Percentiles rank a stretch among this genome's conserved stretches.
phyloP scores from a whole-genome alignment of 2,113 vertebrate genomes.

The Anas platyrhynchos region DNA sequence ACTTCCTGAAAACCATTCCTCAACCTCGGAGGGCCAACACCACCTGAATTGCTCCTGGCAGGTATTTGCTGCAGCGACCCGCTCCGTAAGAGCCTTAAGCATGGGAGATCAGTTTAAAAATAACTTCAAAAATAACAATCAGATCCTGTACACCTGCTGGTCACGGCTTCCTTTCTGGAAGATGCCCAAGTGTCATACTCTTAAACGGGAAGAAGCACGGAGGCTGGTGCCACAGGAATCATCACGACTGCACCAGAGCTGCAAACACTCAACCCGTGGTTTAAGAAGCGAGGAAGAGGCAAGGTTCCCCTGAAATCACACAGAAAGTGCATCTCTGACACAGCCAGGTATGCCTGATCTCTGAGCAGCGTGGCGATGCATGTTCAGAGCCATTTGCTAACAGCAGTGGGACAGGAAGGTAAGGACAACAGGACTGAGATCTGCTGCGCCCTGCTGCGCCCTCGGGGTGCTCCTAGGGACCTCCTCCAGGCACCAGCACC shows the following conservation, averaged over 20 bases:
- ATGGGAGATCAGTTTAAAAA: neutral
- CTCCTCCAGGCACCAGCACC: neutral
- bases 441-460: neutral
- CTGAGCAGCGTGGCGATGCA: accelerated
- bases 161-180: neutral
- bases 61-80: neutral
- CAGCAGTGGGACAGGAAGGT: neutral
- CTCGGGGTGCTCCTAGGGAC: neutral
- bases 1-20: neutral
- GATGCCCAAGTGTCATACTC: neutral
- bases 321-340: neutral
- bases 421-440: neutral
- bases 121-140: neutral
- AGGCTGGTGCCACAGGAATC: neutral
- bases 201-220: neutral
- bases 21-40: neutral
- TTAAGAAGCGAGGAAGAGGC: neutral
- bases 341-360: accelerated
- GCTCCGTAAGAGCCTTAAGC: neutral
- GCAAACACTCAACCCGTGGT: accelerated
- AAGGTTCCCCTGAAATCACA: accelerated
- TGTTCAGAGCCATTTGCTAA: accelerated
- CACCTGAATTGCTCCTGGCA: neutral
- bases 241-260: no score
- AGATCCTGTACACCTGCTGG: neutral